Percentiles rank a stretch among this genome's conserved stretches.
phyloP scores from a whole-genome alignment of 2,888 invertebrate species.

The Microplitis deprimator region DNA sequence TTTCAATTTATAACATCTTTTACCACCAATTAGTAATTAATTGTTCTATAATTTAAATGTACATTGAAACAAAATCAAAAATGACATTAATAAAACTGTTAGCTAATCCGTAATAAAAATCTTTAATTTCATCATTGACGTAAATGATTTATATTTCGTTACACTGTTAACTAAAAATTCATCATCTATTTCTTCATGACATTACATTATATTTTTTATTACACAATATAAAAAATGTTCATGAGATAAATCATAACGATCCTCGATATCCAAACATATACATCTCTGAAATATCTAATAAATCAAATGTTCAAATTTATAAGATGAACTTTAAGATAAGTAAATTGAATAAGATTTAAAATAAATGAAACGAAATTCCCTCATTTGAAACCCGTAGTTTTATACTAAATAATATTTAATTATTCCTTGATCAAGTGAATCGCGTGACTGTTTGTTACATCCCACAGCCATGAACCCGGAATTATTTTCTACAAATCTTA shows the following conservation, averaged over 20 bases:
- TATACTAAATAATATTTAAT: slow-evolving; percentile 44
- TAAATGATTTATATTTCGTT: neutral
- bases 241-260: neutral
- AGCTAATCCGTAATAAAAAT: neutral
- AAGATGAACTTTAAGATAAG: slow-evolving; percentile 1
- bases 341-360: neutral
- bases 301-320: neutral
- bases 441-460: slow-evolving; percentile 58
- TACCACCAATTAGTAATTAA: too few species aligned
- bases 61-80: too few species aligned
- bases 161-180: neutral
- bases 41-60: too few species aligned
- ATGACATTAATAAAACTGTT: neutral
- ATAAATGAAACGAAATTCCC: neutral
- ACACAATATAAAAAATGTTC: neutral
- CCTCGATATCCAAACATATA: neutral
- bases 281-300: too few species aligned
- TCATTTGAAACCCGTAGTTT: neutral
- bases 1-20: too few species aligned
- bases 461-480: slow-evolving; percentile 59
- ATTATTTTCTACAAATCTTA: slow-evolving; percentile 50
- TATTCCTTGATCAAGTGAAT: slow-evolving; percentile 59
- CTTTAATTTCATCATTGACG: neutral
- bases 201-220: neutral
- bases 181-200: neutral